These are phyloP conservation scores for Plagodis dolabraria DNA, from an alignment of 2,888 invertebrate genomes.

Conservation along the genomic window DNA sequence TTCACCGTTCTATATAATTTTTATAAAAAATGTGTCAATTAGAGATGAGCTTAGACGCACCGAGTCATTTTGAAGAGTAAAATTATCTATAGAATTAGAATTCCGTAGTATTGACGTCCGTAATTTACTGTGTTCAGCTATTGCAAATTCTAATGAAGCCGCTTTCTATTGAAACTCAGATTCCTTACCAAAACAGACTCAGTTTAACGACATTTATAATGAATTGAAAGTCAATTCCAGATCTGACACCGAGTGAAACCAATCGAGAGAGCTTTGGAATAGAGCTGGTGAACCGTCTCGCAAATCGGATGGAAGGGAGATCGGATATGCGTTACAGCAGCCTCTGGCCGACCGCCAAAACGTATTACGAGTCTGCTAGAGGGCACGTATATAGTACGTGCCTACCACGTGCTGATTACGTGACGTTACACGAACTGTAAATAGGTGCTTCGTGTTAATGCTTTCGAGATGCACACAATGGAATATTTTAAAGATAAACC, in stretches of 20 bases:
- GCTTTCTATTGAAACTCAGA: no score
- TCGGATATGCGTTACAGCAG: slow-evolving; percentile 48
- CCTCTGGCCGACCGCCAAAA: slow-evolving; percentile 52
- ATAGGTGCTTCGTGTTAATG: slow-evolving; percentile 39
- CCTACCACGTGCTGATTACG: slow-evolving; percentile 37
- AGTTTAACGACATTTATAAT: slow-evolving; percentile 29
- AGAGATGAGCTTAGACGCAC: no score
- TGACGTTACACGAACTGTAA: slow-evolving; percentile 44
- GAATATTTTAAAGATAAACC: not conserved
- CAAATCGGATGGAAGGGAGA: slow-evolving; percentile 55
- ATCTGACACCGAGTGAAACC: slow-evolving; percentile 51
- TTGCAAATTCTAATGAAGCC: no score
- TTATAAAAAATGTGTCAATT: no score
- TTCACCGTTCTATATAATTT: no score
- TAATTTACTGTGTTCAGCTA: no score
- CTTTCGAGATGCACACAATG: slow-evolving; percentile 27
- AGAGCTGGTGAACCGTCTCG: slow-evolving; percentile 44
- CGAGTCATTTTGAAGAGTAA: no score
- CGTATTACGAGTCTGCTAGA: slow-evolving; percentile 46
- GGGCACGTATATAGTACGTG: slow-evolving; percentile 35
- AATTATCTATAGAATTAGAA: no score
- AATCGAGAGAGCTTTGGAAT: slow-evolving; percentile 47
- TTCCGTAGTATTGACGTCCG: no score
- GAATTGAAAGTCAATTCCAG: slow-evolving; percentile 35
- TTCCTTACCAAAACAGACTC: not conserved